A percentile compares a stretch with the other conserved stretches of the same genome.
Conservation (phyloP, 2,888 invertebrate species). For the Hyppa rectilinea region DNA sequence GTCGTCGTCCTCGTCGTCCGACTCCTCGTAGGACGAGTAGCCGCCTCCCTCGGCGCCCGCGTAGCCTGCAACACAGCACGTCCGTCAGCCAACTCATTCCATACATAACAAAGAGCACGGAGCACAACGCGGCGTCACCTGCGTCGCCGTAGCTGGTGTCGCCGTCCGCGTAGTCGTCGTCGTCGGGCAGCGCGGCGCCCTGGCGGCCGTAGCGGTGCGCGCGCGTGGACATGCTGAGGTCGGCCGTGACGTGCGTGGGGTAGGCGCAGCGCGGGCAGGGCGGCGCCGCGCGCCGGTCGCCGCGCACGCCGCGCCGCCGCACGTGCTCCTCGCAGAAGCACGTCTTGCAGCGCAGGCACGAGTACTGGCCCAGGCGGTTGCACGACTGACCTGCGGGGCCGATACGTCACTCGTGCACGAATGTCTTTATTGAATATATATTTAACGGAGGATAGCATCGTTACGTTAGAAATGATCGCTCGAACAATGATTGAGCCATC, state of each 20-base stretch:
- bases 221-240: conserved; percentile 98
- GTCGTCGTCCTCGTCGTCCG: conserved; percentile 81
- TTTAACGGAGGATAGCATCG: neutral
- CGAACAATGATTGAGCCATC: neutral
- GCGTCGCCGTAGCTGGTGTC: conserved; percentile 53
- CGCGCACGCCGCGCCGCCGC: conserved; percentile 89
- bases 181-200: conserved; percentile 92
- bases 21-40: conserved; percentile 86
- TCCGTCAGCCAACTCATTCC: no score
- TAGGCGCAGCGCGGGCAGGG: conserved; percentile 99
- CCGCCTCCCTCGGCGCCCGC: conserved; percentile 86
- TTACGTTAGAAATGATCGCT: neutral
- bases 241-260: conserved; percentile 97
- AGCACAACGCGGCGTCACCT: conserved; percentile 4
- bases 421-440: neutral
- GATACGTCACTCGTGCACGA: neutral
- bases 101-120: no score
- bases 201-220: conserved; percentile 97
- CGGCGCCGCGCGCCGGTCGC: conserved; percentile 77
- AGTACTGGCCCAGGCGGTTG: conserved; percentile 98
- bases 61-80: conserved; percentile 79
- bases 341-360: conserved; percentile 98
- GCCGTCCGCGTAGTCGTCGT: conserved; percentile 90
- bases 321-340: conserved; percentile 99
- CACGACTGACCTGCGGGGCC: conserved; percentile 95